Evolutionary conservation across 1,140 invertebrate genomes (phyloP), one percentile per base, ranked within the genome.

Genomic region (Eciton burchellii): DNA sequence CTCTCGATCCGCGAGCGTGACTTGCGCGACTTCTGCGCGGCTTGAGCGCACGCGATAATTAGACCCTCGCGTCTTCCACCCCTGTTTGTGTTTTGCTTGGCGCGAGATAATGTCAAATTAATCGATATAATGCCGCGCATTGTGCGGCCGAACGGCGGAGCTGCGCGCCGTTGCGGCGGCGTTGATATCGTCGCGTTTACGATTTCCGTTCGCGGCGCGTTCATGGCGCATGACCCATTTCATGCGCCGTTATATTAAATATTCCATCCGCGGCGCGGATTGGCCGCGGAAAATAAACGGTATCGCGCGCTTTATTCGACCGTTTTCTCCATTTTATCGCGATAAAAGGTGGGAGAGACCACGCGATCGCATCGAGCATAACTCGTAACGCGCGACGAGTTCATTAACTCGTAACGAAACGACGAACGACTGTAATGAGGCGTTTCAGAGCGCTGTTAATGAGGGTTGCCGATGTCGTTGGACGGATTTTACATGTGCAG

Each of bases 51-150:
- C 14, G 81, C 19, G 84, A 87, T 87, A 76, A 35, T 35, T 35
- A 35, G n/a, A 47, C 57, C 16, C 6, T 29, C 49, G 60, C 59
- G 49, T 79, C 29, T 45, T 52, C 57, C 77, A 72, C 45, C 24
- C 62, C 83, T 88, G 70, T 81, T 81, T 83, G 81, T 82, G 6
- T 35, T 35, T 35, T 35, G 68, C 52, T 76, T 6, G 21, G 52
- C 12, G 12, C 52, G 24, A 26, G 84, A 84, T 88, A 85, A 82
- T 73, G 81, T 70, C 45, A 47, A 73, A 54, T 79, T 60, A 71
- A 88, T 83, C 76, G 66, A 87, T 85, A 84, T 60, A 87, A 73
- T 19, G 71, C 56, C n/a, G 19, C 45, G 43, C 72, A 73, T 88
- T 83, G 52, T 84, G 41, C 43, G 24, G 45, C 12, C 63, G 49